Evolutionary conservation across 2,797 vertebrate species (phyloP).

Genomic region (Euthynnus affinis): DNA sequence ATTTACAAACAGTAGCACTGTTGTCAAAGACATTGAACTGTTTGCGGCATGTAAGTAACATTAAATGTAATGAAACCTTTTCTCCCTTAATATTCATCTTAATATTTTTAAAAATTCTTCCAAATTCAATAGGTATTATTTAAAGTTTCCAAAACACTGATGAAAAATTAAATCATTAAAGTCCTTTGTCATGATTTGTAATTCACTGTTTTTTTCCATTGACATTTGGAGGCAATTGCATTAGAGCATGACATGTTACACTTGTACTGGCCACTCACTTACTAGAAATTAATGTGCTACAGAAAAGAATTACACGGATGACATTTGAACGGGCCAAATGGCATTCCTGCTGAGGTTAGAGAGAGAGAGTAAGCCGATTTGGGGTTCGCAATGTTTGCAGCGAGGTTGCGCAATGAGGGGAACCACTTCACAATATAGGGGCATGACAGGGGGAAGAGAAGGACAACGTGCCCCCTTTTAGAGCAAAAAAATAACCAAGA

Average conservation of each 20-base stretch:
- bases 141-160: background rate
- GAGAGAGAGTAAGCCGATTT: conserved; percentile 73
- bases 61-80: conserved; percentile 19
- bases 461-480: conserved; percentile 44
- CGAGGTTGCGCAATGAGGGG: conserved; percentile 72
- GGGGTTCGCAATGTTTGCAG: conserved; percentile 58
- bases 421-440: conserved; percentile 70
- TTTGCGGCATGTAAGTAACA: background rate
- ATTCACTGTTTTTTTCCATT: conserved; percentile 9
- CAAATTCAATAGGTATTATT: background rate
- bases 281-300: conserved; percentile 62
- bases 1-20: conserved; percentile 27
- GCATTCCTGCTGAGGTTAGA: conserved; percentile 67
- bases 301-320: conserved; percentile 67
- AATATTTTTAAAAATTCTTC: background rate
- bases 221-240: conserved; percentile 44
- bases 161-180: background rate
- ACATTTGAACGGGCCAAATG: conserved; percentile 78
- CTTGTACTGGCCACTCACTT: conserved; percentile 50
- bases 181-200: background rate
- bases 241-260: conserved; percentile 40
- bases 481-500: conserved; percentile 7
- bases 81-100: background rate
- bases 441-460: conserved; percentile 50
- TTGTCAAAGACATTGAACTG: conserved; percentile 3